Conservation (phyloP, 1,140 invertebrate species). For the Lethocerus indicus region DNA sequence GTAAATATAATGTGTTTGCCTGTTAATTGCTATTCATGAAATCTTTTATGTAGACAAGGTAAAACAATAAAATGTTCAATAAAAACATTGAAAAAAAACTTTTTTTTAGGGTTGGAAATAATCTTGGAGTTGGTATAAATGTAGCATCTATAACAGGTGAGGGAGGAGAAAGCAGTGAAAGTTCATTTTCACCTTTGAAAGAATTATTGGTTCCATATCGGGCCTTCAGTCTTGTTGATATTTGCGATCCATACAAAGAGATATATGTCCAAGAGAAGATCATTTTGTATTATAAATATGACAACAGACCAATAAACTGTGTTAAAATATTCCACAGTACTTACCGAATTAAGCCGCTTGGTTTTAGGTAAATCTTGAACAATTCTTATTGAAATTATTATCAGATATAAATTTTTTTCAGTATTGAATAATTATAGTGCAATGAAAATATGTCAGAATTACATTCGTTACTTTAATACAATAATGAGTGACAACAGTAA, state of each 20-base stretch:
- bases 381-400: not conserved
- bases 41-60: too few species aligned
- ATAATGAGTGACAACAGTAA: too few species aligned
- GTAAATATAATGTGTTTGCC: conserved; percentile 16
- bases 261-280: conserved; percentile 79
- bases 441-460: not conserved
- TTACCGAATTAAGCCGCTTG: conserved; percentile 67
- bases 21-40: not conserved
- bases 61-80: too few species aligned
- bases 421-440: not conserved
- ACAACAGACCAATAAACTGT: conserved; percentile 89
- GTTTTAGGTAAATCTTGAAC: conserved; percentile 41
- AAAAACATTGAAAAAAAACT: too few species aligned
- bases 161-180: conserved; percentile 70
- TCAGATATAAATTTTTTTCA: not conserved
- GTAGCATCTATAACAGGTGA: conserved; percentile 82
- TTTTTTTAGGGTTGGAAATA: conserved; percentile 48
- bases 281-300: conserved; percentile 92
- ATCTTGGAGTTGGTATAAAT: conserved; percentile 77
- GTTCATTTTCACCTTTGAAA: conserved; percentile 69
- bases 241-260: conserved; percentile 88
- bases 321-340: conserved; percentile 90
- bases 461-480: not conserved
- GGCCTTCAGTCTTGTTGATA: conserved; percentile 88
- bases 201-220: conserved; percentile 80